A percentile compares a stretch with the other conserved stretches of the same genome.
These are phyloP conservation scores for Neotoxoptera formosana DNA, from an alignment of 1,140 invertebrate genomes.

Conservation along the genomic window DNA sequence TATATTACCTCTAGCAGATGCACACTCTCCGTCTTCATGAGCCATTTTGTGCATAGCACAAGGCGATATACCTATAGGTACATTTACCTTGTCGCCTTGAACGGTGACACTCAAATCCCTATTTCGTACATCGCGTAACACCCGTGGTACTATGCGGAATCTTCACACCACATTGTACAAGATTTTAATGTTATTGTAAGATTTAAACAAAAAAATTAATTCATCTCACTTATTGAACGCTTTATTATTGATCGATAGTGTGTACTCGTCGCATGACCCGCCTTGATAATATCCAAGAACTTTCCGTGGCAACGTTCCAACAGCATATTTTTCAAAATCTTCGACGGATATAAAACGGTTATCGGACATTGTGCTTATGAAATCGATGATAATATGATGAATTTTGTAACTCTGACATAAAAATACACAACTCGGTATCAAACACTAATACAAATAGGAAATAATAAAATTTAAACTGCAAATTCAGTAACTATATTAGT, in stretches of 20 bases:
- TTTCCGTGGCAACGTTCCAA: conserved; percentile 71
- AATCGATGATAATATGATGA: too few relatives aligned
- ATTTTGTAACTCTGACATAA: too few relatives aligned
- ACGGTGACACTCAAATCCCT: conserved; percentile 72
- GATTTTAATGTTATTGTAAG: too few relatives aligned
- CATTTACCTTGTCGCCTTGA: conserved; percentile 73
- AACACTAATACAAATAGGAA: too few relatives aligned
- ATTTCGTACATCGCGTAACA: conserved; percentile 78
- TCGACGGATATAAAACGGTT: too few relatives aligned
- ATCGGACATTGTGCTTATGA: too few relatives aligned
- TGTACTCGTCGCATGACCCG: conserved; percentile 84
- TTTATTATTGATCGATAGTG: conserved; percentile 76
- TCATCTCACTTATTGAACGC: conserved; percentile 78
- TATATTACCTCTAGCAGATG: conserved; percentile 81
- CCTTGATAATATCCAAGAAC: conserved; percentile 86
- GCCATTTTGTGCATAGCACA: conserved; percentile 95
- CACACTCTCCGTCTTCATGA: conserved; percentile 87
- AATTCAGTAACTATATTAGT: too few relatives aligned
- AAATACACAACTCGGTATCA: too few relatives aligned
- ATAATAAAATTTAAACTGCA: too few relatives aligned
- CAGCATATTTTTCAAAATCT: conserved; percentile 82
- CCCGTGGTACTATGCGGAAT: conserved; percentile 80
- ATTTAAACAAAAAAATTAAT: background rate
- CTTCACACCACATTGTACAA: conserved; percentile 68
- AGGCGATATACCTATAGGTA: conserved; percentile 89